phyloP scores from a whole-genome alignment of 2,113 vertebrate genomes.

The Polypterus senegalus region DNA sequence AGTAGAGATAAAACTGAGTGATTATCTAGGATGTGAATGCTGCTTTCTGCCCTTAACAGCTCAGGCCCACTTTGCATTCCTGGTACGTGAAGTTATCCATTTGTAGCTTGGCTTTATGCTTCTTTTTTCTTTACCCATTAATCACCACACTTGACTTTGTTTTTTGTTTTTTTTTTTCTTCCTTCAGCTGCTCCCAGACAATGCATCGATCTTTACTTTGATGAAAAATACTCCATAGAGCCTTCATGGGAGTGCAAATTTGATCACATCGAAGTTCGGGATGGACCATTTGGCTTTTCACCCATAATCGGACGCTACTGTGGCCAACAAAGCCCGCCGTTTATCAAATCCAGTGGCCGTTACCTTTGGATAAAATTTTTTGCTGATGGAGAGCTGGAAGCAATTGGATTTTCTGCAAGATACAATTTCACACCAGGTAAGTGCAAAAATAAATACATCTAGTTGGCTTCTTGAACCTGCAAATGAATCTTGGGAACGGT shows the following conservation, averaged over 20 bases:
- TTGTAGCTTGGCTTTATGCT: too few species aligned
- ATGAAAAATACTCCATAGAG: slow-evolving; percentile 94
- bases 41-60: too few species aligned
- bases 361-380: slow-evolving; percentile 99
- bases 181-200: slow-evolving; percentile 82
- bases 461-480: too few species aligned
- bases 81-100: too few species aligned
- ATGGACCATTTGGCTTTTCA: slow-evolving; percentile 97
- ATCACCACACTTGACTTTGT: not conserved
- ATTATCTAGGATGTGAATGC: too few species aligned
- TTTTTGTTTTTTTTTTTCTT: slow-evolving; percentile 24
- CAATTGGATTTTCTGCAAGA: slow-evolving; percentile 86
- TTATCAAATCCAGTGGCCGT: slow-evolving; percentile 92
- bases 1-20: too few species aligned
- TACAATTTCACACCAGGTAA: slow-evolving; percentile 98
- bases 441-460: slow-evolving; percentile 11
- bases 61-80: too few species aligned
- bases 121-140: too few species aligned
- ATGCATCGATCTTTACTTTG: slow-evolving; percentile 94
- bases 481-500: too few species aligned
- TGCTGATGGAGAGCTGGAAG: slow-evolving; percentile 93
- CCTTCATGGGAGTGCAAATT: slow-evolving; percentile 99
- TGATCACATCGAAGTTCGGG: slow-evolving; percentile 96
- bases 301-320: slow-evolving; percentile 93
- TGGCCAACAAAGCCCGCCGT: slow-evolving; percentile 86